Conservation (phyloP, 30 jellyfish, hydroid and myxozoan species). For the Mastigias papua region DNA sequence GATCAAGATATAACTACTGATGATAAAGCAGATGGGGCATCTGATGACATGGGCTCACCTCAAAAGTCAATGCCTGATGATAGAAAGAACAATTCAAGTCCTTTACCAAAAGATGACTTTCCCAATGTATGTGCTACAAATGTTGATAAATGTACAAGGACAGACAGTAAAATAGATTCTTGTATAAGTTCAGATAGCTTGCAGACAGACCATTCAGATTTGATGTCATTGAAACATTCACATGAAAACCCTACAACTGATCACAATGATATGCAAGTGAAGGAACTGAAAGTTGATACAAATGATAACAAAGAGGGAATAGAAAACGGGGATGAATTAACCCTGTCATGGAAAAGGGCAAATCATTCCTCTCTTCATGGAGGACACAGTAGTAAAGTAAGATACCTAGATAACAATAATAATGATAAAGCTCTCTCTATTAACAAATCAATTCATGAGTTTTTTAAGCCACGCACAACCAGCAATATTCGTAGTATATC, state of each 20-base stretch:
- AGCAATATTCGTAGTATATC: background rate
- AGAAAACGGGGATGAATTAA: background rate
- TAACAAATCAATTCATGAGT: constrained; percentile 23
- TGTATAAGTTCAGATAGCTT: background rate
- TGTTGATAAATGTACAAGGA: background rate
- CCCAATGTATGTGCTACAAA: background rate
- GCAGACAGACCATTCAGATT: background rate
- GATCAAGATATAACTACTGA: background rate
- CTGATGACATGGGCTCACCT: background rate
- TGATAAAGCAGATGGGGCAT: background rate
- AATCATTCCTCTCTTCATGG: background rate
- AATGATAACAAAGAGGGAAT: background rate
- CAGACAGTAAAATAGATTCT: background rate
- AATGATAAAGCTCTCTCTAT: background rate
- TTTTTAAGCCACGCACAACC: constrained; percentile 10
- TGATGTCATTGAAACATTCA: background rate
- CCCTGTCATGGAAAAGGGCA: constrained; percentile 36
- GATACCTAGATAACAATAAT: constrained; percentile 1
- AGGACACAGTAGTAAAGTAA: constrained; percentile 6
- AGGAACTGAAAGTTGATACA: background rate
- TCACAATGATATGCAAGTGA: background rate
- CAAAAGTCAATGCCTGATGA: background rate
- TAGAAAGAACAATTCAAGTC: background rate
- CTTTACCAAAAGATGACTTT: background rate
- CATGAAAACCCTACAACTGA: background rate